phyloP scores from a whole-genome alignment of 2,797 vertebrate genomes.

The Sebastes taczanowskii region DNA sequence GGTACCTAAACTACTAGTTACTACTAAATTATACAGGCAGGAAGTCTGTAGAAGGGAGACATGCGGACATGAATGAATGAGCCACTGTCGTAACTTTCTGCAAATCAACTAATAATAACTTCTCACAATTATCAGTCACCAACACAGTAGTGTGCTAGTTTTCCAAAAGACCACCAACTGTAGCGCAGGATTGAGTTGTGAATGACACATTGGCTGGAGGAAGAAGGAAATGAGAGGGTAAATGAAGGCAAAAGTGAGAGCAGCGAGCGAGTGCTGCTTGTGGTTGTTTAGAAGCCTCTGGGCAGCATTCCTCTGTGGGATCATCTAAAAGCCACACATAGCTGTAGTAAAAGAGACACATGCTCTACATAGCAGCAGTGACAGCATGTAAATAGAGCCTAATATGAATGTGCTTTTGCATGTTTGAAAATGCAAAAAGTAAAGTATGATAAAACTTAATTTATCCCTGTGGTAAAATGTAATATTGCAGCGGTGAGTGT shows the following conservation, averaged over 20 bases:
- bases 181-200: conserved; percentile 19
- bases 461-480: neutral
- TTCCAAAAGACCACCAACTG: conserved; percentile 6
- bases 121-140: neutral
- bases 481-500: neutral
- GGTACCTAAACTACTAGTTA: conserved; percentile 12
- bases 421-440: conserved; percentile 15
- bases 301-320: conserved; percentile 65
- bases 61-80: conserved; percentile 6
- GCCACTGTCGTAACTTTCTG: neutral
- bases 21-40: conserved; percentile 2
- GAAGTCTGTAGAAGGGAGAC: neutral
- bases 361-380: conserved; percentile 35
- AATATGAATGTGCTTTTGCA: conserved; percentile 9
- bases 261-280: conserved; percentile 34
- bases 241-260: conserved; percentile 48
- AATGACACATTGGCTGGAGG: conserved; percentile 10
- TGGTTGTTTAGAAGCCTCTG: conserved; percentile 59
- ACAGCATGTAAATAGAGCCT: conserved; percentile 34
- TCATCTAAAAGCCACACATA: conserved; percentile 58
- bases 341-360: conserved; percentile 54
- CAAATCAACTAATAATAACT: neutral
- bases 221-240: conserved; percentile 43
- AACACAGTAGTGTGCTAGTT: neutral
- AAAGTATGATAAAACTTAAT: neutral